Base-by-base conservation (phyloP, 2,888 invertebrate species). In the Argyresthia albistria region DNA sequence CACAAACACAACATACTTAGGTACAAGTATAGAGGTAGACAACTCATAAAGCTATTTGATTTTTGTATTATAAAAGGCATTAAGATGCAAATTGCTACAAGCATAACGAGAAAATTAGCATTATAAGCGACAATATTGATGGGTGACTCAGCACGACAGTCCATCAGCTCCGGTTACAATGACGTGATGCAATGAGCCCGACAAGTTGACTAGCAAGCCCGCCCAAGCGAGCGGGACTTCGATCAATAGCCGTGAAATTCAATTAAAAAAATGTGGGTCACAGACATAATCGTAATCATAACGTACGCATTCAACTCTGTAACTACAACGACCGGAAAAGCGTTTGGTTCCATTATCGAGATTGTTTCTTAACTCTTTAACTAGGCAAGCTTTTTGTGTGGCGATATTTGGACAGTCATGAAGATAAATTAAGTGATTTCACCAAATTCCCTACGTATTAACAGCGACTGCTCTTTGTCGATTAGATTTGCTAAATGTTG, bases 31-130 rank as follows among this genome's bases (percentile, higher is more conserved):
- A 25, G 25, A 25, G 25, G 25, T 25, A 25, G 25, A 25, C 25
- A 25, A 25, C 25, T 25, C 25, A 2, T 25, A 25, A 4, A 25
- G 25, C 25, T 25, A 25, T 25, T 25, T 12, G 25, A 36, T 36
- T 45, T 51, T 36, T 43, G 37, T 51, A 62, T 63, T 59, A 65
- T 67, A 69, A 61, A 67, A 73, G 69, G 69, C 69, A 82, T 81
- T 86, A 80, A 73, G 65, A 84, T 86, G 84, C 80, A 83, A 86
- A 86, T 86, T 77, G 80, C 70, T 79, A 81, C 81, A 79, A 73
- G 81, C 77, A 76, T 80, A 78, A 74, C 78, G 66, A 79, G 73
- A 79, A 78, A 78, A 84, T 86, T 86, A 73, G 79, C 86, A 86
- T 86, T 73, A 70, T 68, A 72, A 80, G 71, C 80, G 83, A 81